Base-by-base conservation (phyloP, 92 coral and sea anemone species). In the Micromussa lordhowensis region DNA sequence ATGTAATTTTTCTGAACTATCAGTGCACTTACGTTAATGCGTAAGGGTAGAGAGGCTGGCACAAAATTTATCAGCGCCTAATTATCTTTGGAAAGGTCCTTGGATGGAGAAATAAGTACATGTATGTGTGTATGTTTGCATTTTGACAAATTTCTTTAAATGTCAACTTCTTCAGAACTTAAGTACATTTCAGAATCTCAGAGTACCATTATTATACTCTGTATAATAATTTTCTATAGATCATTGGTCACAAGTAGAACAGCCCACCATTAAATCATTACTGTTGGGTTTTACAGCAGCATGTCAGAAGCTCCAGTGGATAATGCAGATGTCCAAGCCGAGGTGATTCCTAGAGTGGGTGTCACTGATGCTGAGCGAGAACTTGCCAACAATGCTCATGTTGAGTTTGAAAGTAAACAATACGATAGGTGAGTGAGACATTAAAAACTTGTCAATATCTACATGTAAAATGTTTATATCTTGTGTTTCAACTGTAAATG, bases 281-380 rank as follows among this genome's bases (percentile, higher is more conserved):
- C 36, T 19, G 51, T 35, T 38, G 38, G 26, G 35, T 32, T 70
- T 32, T 73, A 7, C 3, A 35, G 2, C 58, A 73, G 26, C 70
- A 86, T 86, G 89, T 28, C 89, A 76, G 89, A 86, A 5, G 69
- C n/a, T 28, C 83, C 82, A 77, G 10, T 51, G 9, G 89, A 86
- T 77, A 86, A n/a, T 38, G 40, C 28, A n/a, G 77, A 86, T 48
- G 66, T 8, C 29, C 83, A 38, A 54, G 13, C 14, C 35, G 90
- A 80, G 75, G 30, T 32, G 31, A 49, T 87, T 75, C 90, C 90
- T 19, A 80, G 86, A 69, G 80, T 87, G 26, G 90, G 90, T 6
- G 92, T 96, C 40, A 88, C 99, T 61, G 99, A 96, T 78, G 98
- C 94, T 70, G 96, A 96, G 82, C 91, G 98, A 19, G 98, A 95